phyloP scores from a whole-genome alignment of 2,888 invertebrate species.

The Polylopha cassiicola region DNA sequence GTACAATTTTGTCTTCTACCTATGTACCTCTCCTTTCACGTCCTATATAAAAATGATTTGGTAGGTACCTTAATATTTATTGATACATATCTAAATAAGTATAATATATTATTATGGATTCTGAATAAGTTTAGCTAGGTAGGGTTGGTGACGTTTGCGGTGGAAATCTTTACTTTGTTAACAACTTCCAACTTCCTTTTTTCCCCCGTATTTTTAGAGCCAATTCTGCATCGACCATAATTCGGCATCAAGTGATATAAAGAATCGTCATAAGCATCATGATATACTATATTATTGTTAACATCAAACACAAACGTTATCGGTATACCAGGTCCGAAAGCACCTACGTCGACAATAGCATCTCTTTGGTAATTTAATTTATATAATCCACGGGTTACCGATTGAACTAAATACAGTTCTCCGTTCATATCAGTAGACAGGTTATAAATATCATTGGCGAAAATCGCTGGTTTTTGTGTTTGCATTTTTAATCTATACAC shows the following conservation, averaged over 20 bases:
- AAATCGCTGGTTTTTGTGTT: conserved; percentile 35
- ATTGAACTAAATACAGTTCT: conserved; percentile 48
- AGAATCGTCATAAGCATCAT: conserved; percentile 41
- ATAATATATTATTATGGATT: no score
- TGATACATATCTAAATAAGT: no score
- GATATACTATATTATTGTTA: conserved; percentile 52
- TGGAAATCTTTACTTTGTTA: no score
- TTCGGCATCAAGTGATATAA: conserved; percentile 51
- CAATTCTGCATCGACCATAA: conserved; percentile 43
- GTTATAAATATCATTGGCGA: conserved; percentile 45
- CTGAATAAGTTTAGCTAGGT: no score
- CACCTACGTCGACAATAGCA: conserved; percentile 42
- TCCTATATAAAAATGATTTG: no score
- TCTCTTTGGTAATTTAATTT: conserved; percentile 42
- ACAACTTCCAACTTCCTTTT: neutral
- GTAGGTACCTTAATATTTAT: no score
- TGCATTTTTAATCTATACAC: conserved; percentile 46
- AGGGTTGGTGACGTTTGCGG: no score
- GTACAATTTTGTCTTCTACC: no score
- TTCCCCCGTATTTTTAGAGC: conserved; percentile 32
- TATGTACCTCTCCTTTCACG: no score
- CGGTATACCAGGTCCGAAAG: conserved; percentile 43
- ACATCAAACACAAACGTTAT: conserved; percentile 49
- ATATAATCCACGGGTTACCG: conserved; percentile 45
- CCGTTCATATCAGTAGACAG: conserved; percentile 46